These are phyloP conservation scores for Zingel zingel DNA, from an alignment of 2,113 vertebrate species.

Conservation along the genomic window DNA sequence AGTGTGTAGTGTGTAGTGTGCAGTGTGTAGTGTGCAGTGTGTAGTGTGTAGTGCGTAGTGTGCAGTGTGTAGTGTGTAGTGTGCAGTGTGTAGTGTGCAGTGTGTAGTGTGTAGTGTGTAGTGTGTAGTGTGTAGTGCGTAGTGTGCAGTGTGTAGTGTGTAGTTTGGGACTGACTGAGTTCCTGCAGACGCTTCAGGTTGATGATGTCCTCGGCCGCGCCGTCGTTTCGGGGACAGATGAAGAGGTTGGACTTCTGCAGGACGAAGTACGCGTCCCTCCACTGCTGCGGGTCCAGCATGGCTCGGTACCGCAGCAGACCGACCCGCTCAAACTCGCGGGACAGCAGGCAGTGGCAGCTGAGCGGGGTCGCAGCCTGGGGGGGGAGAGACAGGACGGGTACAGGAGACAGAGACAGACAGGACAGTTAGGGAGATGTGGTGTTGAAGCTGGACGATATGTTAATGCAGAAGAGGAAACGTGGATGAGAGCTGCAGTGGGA, in stretches of 20 bases:
- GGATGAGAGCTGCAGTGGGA: no score
- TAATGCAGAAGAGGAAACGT: no score
- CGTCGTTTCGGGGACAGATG: conserved; percentile 88
- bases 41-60: no score
- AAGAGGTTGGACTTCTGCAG: conserved; percentile 97
- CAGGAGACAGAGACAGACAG: background rate
- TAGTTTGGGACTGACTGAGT: conserved; percentile 86
- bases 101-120: no score
- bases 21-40: no score
- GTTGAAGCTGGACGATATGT: no score
- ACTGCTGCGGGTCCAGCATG: conserved; percentile 91
- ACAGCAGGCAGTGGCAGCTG: conserved; percentile 94
- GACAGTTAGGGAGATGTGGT: background rate
- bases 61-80: no score
- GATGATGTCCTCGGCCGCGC: conserved; percentile 93
- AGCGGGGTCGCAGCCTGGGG: conserved; percentile 91
- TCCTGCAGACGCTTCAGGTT: conserved; percentile 96
- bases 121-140: no score
- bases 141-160: no score
- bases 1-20: no score
- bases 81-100: no score
- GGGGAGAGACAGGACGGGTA: background rate
- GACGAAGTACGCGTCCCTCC: conserved; percentile 94
- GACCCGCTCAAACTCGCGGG: conserved; percentile 91
- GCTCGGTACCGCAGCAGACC: conserved; percentile 92